phyloP scores from a whole-genome alignment of 2,113 vertebrate genomes.

The Leiothrix lutea region DNA sequence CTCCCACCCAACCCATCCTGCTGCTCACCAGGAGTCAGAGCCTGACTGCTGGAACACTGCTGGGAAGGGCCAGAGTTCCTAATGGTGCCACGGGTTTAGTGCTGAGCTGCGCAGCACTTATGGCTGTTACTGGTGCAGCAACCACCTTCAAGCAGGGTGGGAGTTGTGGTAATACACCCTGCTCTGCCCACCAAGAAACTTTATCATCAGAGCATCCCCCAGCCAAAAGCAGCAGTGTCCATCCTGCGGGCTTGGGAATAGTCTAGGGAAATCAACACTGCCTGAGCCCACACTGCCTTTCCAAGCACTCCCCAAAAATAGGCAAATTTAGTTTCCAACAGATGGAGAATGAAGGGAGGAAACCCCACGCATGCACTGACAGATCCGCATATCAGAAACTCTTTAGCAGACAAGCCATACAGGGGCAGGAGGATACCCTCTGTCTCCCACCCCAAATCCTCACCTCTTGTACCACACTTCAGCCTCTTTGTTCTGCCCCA shows the following conservation, averaged over 20 bases:
- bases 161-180: background rate
- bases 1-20: background rate
- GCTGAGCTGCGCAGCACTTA: background rate
- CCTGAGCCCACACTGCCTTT: background rate
- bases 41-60: background rate
- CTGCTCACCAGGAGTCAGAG: background rate
- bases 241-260: background rate
- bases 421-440: background rate
- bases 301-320: background rate
- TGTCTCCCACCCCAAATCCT: background rate
- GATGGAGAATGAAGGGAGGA: background rate
- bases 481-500: conserved; percentile 86
- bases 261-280: background rate
- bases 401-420: background rate
- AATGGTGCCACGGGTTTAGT: background rate
- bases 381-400: background rate
- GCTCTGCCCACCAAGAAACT: accelerated
- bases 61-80: background rate
- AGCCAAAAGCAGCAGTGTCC: background rate
- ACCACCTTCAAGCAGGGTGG: background rate
- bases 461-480: conserved; percentile 95
- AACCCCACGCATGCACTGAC: background rate
- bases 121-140: background rate
- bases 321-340: background rate
- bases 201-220: background rate